Evolutionary conservation across 2,113 vertebrate species (phyloP).

Genomic region (Hydropotes inermis): DNA sequence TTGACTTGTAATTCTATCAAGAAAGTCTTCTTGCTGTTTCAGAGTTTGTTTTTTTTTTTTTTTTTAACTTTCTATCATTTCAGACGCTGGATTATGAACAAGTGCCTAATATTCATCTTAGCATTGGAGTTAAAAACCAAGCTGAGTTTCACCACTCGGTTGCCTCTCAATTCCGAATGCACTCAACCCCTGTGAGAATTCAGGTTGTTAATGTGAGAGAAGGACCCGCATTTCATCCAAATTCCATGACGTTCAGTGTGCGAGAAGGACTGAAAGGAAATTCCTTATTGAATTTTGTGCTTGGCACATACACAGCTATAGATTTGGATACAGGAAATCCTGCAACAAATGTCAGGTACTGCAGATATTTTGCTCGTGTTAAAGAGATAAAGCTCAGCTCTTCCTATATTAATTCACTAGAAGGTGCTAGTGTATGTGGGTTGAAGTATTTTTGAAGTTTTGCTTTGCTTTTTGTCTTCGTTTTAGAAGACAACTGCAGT

Average conservation of each 20-base stretch:
- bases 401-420: neutral
- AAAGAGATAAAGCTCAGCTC: neutral
- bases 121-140: constrained; percentile 87
- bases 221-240: constrained; percentile 84
- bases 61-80: constrained; percentile 34
- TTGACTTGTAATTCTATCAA: neutral
- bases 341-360: constrained; percentile 89
- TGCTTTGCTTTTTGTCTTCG: neutral
- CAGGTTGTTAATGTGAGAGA: constrained; percentile 87
- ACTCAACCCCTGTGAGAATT: constrained; percentile 82
- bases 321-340: constrained; percentile 88
- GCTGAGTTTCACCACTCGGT: constrained; percentile 87
- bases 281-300: constrained; percentile 68
- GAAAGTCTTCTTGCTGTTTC: neutral
- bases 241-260: constrained; percentile 75
- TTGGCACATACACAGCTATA: constrained; percentile 83
- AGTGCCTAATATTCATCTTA: constrained; percentile 80
- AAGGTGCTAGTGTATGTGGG: neutral
- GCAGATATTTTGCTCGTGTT: neutral
- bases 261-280: constrained; percentile 74
- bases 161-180: constrained; percentile 67
- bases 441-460: neutral
- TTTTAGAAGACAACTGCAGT: neutral
- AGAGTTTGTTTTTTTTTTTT: neutral
- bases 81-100: constrained; percentile 92